These are phyloP conservation scores for Amblyjoppa proteus DNA, from an alignment of 2,888 invertebrate species.

Conservation along the genomic window DNA sequence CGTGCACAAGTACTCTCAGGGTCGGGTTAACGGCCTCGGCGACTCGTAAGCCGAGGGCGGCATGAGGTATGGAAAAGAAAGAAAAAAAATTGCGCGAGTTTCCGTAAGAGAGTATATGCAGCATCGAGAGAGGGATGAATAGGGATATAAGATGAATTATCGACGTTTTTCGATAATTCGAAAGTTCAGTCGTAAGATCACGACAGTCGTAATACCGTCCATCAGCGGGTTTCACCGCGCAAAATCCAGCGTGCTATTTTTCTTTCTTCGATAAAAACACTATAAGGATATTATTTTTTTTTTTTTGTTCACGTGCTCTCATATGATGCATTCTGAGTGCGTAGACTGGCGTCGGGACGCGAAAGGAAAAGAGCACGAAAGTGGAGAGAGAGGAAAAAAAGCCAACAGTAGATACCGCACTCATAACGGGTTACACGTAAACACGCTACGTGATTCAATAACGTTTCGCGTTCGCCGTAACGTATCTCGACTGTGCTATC, in stretches of 20 bases:
- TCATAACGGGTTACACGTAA: constrained; percentile 72
- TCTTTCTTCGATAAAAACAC: constrained; percentile 8
- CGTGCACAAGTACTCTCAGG: background rate
- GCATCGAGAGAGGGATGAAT: background rate
- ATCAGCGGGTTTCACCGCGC: background rate
- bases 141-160: constrained; percentile 9
- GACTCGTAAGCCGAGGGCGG: constrained; percentile 11
- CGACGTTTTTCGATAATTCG: constrained; percentile 3
- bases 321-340: constrained; percentile 20
- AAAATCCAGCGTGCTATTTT: background rate
- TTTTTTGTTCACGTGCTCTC: background rate
- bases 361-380: background rate
- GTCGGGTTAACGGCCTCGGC: constrained; percentile 9
- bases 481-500: constrained; percentile 36
- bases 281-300: constrained; percentile 6
- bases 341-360: constrained; percentile 1
- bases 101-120: background rate
- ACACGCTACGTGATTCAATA: constrained; percentile 78
- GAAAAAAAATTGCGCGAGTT: constrained; percentile 18
- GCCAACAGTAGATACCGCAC: constrained; percentile 50
- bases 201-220: background rate
- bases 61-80: background rate
- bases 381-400: constrained; percentile 1
- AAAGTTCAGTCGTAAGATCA: background rate
- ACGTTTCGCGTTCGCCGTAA: constrained; percentile 58